phyloP scores from a whole-genome alignment of 2,888 invertebrate genomes.

The Lasioglossum pauxillum region DNA sequence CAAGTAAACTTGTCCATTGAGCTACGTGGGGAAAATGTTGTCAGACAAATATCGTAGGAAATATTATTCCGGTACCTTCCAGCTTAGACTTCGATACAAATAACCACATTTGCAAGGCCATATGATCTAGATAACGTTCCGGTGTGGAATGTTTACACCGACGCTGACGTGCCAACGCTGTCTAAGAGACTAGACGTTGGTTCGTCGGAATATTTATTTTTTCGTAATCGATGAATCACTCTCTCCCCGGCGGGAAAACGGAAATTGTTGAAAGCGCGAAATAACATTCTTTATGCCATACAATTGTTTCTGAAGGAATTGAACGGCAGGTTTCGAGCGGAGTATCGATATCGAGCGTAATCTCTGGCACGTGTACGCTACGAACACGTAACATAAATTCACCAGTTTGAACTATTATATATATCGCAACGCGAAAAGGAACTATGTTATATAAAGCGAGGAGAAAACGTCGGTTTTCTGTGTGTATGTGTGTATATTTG shows the following conservation, averaged over 20 bases:
- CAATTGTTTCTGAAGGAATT: background rate
- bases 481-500: background rate
- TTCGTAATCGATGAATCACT: background rate
- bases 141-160: background rate
- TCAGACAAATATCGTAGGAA: background rate
- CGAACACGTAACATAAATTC: background rate
- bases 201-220: background rate
- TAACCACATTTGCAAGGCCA: background rate
- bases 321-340: no score
- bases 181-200: background rate
- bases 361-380: slow-evolving; percentile 14
- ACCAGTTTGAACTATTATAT: background rate
- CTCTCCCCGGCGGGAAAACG: background rate
- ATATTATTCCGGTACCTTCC: background rate
- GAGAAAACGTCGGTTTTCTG: background rate
- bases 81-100: background rate
- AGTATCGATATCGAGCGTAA: slow-evolving; percentile 24
- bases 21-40: background rate
- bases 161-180: background rate
- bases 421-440: background rate
- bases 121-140: background rate
- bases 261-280: background rate
- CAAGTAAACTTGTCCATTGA: no score
- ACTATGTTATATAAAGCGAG: slow-evolving; percentile 19
- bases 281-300: background rate